Evolutionary conservation across 2,113 vertebrate species (phyloP), one percentile per base, ranked within the genome.

Genomic region (Syrmaticus mikado): DNA sequence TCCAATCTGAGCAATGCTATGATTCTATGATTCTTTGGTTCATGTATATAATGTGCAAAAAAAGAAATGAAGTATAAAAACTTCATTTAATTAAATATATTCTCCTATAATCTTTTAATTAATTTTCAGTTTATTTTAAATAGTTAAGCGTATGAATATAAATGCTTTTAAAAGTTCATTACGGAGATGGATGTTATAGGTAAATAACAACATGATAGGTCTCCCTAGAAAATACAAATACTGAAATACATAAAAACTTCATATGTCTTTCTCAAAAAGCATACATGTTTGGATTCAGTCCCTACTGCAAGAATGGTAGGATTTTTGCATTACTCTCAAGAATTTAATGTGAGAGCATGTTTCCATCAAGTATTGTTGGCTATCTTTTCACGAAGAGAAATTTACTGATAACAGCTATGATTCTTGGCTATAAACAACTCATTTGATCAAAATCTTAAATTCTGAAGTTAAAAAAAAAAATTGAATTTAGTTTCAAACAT

Each of bases 401-500:
- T 46, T 68, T 77, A 73, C 9, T 30, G 12, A 28, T 0, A n/a
- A 2, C 30, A 38, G 1, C 27, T 50, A 28, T 32, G 10, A 58
- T 43, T 87, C 10, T 60, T 58, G 18, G 18, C 46, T 66, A 32
- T n/a, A 71, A 85, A 48, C 19, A 13, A 40, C 5, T 30, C 1
- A 41, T 77, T 89, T 89, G 9, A 8, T n/a, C 11, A 81, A 57
- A 84, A 78, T 34, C 17, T 86, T 82, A 34, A 66, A 46, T 40
- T 40, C 40, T 40, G 40, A 40, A 40, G 40, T 40, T 40, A 46
- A 18, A 46, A 18, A 38, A 84, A 82, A 73, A 36, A 41, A 21
- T 20, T 3, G 10, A 57, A 24, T 66, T 14, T 57, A 2, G 0
- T 25, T 2, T 28, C 14, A 53, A 68, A 5, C 5, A 38, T 4